These are phyloP conservation scores for Nomia melanderi DNA, from an alignment of 1,140 invertebrate genomes.

Conservation along the genomic window DNA sequence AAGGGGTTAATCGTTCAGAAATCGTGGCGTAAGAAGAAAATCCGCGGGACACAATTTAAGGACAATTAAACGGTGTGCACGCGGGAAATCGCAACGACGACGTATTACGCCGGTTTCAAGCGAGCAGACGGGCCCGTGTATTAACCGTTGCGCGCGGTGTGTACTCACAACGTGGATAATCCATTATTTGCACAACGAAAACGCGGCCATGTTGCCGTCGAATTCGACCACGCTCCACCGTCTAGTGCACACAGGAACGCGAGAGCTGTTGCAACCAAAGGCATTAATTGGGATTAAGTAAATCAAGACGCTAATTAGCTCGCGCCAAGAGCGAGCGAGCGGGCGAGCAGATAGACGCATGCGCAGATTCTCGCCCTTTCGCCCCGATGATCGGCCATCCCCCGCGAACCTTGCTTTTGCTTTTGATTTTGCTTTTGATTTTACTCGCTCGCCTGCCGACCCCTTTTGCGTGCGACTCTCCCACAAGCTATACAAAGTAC, in stretches of 20 bases:
- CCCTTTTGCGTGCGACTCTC: not conserved
- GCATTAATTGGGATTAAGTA: conserved; percentile 82
- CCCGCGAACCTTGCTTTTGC: conserved; percentile 22
- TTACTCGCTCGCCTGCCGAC: conserved; percentile 1
- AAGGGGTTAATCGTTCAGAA: too few relatives aligned
- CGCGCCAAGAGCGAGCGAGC: conserved; percentile 30
- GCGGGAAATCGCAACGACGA: too few relatives aligned
- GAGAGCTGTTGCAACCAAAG: conserved; percentile 64
- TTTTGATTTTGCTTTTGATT: too few relatives aligned
- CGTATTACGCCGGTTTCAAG: not conserved
- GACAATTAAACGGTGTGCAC: too few relatives aligned
- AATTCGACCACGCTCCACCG: conserved; percentile 57
- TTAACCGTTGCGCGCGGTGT: conserved; percentile 57
- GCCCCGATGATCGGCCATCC: conserved; percentile 25
- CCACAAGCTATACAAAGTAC: too few relatives aligned
- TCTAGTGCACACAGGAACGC: conserved; percentile 59
- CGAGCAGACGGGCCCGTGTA: conserved; percentile 31
- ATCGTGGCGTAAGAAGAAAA: too few relatives aligned
- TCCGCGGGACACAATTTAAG: too few relatives aligned
- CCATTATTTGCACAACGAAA: conserved; percentile 76
- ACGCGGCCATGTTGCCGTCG: conserved; percentile 55
- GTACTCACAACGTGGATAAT: conserved; percentile 77
- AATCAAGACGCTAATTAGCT: conserved; percentile 81
- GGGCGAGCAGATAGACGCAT: not conserved
- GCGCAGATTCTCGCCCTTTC: not conserved